Percentiles rank a stretch among this genome's conserved stretches.
These are phyloP conservation scores for Rhabdomys dilectus DNA, from an alignment of 2,113 vertebrate genomes.

Conservation along the genomic window DNA sequence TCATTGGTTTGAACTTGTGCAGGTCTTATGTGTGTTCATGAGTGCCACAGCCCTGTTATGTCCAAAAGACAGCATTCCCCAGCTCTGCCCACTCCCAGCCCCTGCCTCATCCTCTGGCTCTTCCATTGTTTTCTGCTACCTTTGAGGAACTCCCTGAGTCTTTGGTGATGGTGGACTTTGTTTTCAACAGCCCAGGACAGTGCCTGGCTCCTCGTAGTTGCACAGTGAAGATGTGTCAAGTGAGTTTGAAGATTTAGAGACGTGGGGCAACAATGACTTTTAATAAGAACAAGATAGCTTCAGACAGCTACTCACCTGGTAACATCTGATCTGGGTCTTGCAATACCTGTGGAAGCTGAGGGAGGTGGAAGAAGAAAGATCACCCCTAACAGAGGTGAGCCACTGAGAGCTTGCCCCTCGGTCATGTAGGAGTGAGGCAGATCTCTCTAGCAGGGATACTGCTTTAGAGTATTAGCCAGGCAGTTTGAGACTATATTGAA, in stretches of 20 bases:
- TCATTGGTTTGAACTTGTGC: too few species aligned
- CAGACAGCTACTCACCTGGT: not conserved
- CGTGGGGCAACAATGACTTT: not conserved
- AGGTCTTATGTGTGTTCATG: too few species aligned
- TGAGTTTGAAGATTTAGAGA: not conserved
- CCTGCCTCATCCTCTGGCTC: too few species aligned
- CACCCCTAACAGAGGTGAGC: not conserved
- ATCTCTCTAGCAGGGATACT: not conserved
- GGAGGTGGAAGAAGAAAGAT: not conserved
- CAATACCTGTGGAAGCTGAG: not conserved
- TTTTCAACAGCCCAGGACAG: not conserved
- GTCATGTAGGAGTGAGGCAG: not conserved
- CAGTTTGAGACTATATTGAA: slow-evolving; percentile 16
- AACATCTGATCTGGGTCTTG: not conserved
- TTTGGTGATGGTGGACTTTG: too few species aligned
- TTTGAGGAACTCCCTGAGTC: too few species aligned
- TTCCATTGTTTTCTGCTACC: too few species aligned
- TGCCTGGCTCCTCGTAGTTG: not conserved
- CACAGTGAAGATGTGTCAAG: not conserved
- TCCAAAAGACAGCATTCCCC: too few species aligned
- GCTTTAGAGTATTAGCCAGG: not conserved
- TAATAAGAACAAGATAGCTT: not conserved
- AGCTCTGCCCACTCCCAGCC: too few species aligned
- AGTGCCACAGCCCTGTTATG: too few species aligned
- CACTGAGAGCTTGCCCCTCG: not conserved